Conservation (phyloP, 2,888 invertebrate genomes). For the Hemaris fuciformis region DNA sequence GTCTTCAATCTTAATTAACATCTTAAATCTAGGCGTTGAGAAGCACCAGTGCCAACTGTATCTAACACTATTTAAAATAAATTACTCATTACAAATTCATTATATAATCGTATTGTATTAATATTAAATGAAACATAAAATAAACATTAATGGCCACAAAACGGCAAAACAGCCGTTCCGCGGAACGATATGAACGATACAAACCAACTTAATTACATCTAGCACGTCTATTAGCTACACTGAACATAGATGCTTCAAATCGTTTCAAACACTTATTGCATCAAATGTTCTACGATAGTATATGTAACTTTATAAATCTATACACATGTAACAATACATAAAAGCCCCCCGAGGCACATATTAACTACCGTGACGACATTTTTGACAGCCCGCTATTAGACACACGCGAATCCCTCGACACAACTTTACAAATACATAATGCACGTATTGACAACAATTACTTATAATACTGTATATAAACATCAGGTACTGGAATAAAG, state of each 20-base stretch:
- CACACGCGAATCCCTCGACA: not conserved
- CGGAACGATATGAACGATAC: not conserved
- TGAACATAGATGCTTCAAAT: not conserved
- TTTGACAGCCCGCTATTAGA: not conserved
- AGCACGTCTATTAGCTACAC: not conserved
- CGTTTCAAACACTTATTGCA: not conserved
- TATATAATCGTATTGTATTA: not conserved
- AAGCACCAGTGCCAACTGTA: constrained; percentile 2
- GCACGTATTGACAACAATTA: not conserved
- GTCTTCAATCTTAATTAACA: not conserved
- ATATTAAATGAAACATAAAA: not conserved
- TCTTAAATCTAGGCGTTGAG: constrained; percentile 4
- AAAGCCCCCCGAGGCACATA: not conserved
- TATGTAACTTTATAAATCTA: not conserved
- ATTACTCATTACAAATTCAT: not conserved
- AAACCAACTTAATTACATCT: not conserved
- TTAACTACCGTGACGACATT: not conserved
- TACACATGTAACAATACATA: not conserved
- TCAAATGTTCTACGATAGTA: not conserved
- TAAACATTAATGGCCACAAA: not conserved
- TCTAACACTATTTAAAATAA: not conserved
- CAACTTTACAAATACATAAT: not conserved
- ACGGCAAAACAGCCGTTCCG: too few relatives aligned
- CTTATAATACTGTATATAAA: not conserved
- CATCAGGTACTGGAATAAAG: not conserved